Evolutionary conservation across 37 sponge, comb jelly and placozoan species (phyloP).

Genomic region (Halichondria panicea): DNA sequence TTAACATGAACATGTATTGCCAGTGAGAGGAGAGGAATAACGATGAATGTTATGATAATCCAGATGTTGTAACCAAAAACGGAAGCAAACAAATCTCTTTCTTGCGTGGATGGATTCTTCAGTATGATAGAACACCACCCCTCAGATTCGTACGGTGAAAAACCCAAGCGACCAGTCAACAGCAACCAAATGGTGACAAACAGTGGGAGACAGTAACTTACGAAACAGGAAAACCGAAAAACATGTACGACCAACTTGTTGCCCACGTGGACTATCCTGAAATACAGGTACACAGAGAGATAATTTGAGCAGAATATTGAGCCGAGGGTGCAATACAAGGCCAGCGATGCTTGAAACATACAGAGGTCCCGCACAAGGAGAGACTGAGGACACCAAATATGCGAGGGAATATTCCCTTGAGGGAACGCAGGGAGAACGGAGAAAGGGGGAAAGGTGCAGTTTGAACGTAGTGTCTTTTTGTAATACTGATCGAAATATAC

Average conservation of each 20-base stretch:
- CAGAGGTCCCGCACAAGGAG: conserved; percentile 9
- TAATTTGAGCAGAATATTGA: conserved; percentile 46
- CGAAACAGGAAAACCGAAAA: background rate
- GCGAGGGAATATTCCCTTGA: background rate
- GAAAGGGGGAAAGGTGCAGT: too few relatives aligned
- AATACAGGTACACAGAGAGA: conserved; percentile 43
- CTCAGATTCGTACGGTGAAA: conserved; percentile 62
- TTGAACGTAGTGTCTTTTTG: background rate
- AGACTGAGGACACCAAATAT: background rate
- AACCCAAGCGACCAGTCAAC: conserved; percentile 40
- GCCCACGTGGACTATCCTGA: conserved; percentile 17
- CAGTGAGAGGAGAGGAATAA: conserved; percentile 29
- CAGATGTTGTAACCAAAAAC: conserved; percentile 26
- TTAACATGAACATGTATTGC: conserved; percentile 9
- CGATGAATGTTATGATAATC: conserved; percentile 32
- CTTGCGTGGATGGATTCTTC: background rate
- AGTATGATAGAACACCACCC: conserved; percentile 73
- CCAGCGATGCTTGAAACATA: conserved; percentile 32
- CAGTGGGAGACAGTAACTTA: conserved; percentile 34
- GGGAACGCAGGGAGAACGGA: background rate
- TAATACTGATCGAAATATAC: conserved; percentile 46
- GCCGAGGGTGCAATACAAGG: conserved; percentile 26
- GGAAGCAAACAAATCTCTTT: background rate
- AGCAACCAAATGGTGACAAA: conserved; percentile 34
- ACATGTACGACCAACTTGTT: background rate